Conservation (phyloP, 2,888 invertebrate species). For the Unio delphinus region DNA sequence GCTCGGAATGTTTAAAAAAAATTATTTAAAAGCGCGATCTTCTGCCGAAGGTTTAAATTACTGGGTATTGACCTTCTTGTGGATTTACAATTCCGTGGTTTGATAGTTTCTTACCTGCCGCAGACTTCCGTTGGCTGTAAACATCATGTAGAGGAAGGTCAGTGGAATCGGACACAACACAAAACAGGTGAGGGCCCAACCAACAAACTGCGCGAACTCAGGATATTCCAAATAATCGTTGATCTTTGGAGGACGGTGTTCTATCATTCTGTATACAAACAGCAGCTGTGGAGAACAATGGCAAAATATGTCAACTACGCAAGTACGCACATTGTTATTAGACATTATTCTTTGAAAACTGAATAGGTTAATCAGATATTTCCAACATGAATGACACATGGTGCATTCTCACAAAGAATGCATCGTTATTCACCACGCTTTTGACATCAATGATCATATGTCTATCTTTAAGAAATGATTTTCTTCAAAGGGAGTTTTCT, state of each 20-base stretch:
- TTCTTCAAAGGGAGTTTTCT: no score
- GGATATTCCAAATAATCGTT: conserved; percentile 40
- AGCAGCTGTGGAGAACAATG: conserved; percentile 37
- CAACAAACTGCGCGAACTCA: conserved; percentile 51
- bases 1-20: no score
- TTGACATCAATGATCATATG: no score
- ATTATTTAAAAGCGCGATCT: no score
- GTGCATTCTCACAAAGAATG: no score
- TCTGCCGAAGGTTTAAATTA: no score
- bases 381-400: neutral
- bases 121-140: no score
- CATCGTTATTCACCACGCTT: no score
- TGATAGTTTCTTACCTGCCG: no score
- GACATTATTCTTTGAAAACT: neutral
- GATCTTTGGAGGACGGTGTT: conserved; percentile 45
- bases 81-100: no score
- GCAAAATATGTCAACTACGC: neutral
- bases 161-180: conserved; percentile 53
- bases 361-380: neutral
- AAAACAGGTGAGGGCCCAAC: conserved; percentile 46
- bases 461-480: no score
- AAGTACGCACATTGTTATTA: neutral
- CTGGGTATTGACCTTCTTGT: no score
- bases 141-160: conserved; percentile 40
- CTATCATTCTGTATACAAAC: conserved; percentile 55